Conservation (phyloP, 2,888 invertebrate genomes). For the Campoplex capitator region DNA sequence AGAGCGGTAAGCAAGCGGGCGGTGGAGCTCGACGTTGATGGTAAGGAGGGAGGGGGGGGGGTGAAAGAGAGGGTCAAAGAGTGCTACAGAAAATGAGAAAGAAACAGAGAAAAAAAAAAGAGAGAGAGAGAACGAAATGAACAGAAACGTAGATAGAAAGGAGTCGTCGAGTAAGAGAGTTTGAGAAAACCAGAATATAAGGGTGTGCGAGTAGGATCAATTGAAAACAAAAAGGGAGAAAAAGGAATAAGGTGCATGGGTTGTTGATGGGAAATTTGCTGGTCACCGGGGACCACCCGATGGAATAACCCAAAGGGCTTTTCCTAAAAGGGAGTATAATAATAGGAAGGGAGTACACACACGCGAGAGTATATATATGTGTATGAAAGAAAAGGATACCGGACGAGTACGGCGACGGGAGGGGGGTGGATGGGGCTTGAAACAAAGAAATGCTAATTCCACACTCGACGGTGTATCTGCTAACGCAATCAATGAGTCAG, state of each 20-base stretch:
- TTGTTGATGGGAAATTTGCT: conserved; percentile 55
- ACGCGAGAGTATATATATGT: background rate
- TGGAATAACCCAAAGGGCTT: conserved; percentile 45
- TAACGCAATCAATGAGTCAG: conserved; percentile 79
- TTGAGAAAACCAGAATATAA: conserved; percentile 42
- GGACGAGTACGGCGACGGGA: background rate
- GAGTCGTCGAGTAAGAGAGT: conserved; percentile 25
- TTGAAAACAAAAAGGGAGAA: conserved; percentile 26
- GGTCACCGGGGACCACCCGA: conserved; percentile 41
- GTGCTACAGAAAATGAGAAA: conserved; percentile 34
- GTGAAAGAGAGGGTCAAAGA: conserved; percentile 35
- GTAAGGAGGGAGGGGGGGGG: background rate
- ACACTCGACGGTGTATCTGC: conserved; percentile 72
- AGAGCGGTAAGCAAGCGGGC: conserved; percentile 61
- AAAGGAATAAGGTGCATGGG: conserved; percentile 19
- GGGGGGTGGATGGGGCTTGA: conserved; percentile 53
- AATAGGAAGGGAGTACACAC: background rate
- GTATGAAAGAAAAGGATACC: conserved; percentile 35
- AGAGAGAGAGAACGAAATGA: background rate
- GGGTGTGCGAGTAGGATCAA: conserved; percentile 24
- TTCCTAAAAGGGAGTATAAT: conserved; percentile 42
- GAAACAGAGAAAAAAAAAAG: background rate
- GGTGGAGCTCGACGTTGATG: conserved; percentile 43
- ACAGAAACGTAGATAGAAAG: conserved; percentile 2
- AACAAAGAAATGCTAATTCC: conserved; percentile 75